Conservation (phyloP, 2,113 vertebrate species). For the Plectropomus leopardus region DNA sequence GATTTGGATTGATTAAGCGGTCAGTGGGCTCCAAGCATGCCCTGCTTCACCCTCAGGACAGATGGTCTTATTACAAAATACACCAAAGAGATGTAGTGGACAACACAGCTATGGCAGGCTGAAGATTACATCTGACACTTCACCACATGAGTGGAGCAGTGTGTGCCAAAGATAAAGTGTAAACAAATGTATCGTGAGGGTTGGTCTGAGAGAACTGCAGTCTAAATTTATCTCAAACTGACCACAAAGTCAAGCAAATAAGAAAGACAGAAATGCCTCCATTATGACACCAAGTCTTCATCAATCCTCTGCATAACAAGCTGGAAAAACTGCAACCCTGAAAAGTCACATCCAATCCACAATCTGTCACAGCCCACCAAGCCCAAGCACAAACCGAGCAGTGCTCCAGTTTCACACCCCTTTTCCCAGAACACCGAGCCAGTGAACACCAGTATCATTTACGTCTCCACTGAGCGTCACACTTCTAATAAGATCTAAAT, state of each 20-base stretch:
- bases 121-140: slow-evolving; percentile 10
- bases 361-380: slow-evolving; percentile 43
- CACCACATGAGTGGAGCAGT: not conserved
- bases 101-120: not conserved
- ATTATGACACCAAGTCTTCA: slow-evolving; percentile 8
- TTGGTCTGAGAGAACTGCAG: not conserved
- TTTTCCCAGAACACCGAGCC: slow-evolving; percentile 23
- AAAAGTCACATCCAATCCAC: slow-evolving; percentile 38
- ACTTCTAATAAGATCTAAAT: not conserved
- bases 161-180: not conserved
- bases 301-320: slow-evolving; percentile 31
- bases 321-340: slow-evolving; percentile 30
- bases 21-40: not conserved
- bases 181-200: not conserved
- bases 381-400: slow-evolving; percentile 19
- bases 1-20: slow-evolving; percentile 34
- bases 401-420: slow-evolving; percentile 30
- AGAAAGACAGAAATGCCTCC: not conserved
- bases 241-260: not conserved
- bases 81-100: slow-evolving; percentile 3
- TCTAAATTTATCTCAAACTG: not conserved
- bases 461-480: slow-evolving; percentile 4
- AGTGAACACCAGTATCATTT: slow-evolving; percentile 22
- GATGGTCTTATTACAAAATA: slow-evolving; percentile 17
- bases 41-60: slow-evolving; percentile 15